phyloP scores from a whole-genome alignment of 2,888 invertebrate species.

The Drosophila koepferae region DNA sequence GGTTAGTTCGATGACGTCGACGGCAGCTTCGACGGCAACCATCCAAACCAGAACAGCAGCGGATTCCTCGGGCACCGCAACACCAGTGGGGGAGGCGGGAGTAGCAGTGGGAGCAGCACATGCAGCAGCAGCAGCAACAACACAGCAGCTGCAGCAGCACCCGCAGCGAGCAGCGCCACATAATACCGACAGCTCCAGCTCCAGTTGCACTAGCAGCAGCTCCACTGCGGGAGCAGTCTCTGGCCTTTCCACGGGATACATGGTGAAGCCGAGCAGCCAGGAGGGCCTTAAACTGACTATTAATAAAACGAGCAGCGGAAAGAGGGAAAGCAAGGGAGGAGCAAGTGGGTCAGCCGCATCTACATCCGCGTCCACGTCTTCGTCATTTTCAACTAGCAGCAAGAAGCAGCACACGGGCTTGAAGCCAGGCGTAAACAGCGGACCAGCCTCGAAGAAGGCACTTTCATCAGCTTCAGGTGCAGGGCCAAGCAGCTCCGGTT shows the following conservation, averaged over 20 bases:
- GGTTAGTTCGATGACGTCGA: conserved; percentile 85
- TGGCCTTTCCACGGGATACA: conserved; percentile 89
- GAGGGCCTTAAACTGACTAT: conserved; percentile 97
- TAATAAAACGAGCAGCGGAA: conserved; percentile 92
- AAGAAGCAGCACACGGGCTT: conserved; percentile 91
- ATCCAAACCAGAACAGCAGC: conserved; percentile 45
- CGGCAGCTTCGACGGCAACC: conserved; percentile 73
- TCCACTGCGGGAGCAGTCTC: conserved; percentile 40
- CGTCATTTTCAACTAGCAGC: conserved; percentile 32
- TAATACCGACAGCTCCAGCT: conserved; percentile 80
- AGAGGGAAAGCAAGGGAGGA: conserved; percentile 36
- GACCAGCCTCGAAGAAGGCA: conserved; percentile 91
- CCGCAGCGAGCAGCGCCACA: conserved; percentile 43
- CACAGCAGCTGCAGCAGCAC: conserved; percentile 21
- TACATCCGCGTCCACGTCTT: background rate
- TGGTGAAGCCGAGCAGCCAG: conserved; percentile 93
- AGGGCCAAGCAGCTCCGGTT: conserved; percentile 83
- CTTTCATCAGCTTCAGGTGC: conserved; percentile 9
- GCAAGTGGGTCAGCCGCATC: conserved; percentile 11
- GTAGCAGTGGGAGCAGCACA: conserved; percentile 11
- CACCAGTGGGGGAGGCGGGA: conserved; percentile 39
- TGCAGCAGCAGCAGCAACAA: conserved; percentile 27
- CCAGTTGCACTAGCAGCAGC: conserved; percentile 43
- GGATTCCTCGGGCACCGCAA: conserved; percentile 36
- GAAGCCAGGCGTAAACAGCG: conserved; percentile 94